These are phyloP conservation scores for Cyanistes caeruleus DNA, from an alignment of 2,113 vertebrate species.

Conservation along the genomic window DNA sequence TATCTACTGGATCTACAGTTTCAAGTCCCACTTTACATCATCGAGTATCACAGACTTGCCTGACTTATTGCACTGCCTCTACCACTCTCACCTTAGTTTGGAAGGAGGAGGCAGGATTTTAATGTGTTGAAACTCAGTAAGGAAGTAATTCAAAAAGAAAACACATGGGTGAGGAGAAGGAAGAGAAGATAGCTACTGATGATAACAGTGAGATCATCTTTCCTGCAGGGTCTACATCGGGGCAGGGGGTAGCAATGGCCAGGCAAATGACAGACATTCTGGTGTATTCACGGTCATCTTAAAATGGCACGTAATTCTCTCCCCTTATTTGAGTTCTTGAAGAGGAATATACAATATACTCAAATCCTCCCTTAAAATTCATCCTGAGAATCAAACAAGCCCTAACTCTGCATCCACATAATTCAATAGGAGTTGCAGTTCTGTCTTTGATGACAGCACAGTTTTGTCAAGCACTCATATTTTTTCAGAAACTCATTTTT, in stretches of 20 bases:
- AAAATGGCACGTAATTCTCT: background rate
- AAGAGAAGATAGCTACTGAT: background rate
- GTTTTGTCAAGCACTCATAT: background rate
- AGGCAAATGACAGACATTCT: background rate
- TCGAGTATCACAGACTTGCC: accelerated
- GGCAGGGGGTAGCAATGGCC: accelerated
- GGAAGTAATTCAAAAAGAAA: background rate
- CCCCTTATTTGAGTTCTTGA: background rate
- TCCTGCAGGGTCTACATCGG: accelerated
- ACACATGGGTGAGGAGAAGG: accelerated
- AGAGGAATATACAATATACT: background rate
- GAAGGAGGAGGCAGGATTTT: background rate
- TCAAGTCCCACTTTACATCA: background rate
- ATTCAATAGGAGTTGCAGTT: background rate
- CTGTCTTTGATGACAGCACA: background rate
- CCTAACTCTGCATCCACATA: background rate
- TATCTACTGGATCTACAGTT: background rate
- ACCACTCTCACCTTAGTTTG: background rate
- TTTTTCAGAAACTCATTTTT: background rate
- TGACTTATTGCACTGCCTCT: accelerated
- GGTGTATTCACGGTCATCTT: background rate
- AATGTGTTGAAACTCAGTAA: background rate
- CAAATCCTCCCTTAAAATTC: background rate
- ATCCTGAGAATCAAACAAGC: background rate
- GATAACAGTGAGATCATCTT: background rate